Base-by-base conservation (phyloP, 2,888 invertebrate genomes). In the Metopia argyrocephala region DNA sequence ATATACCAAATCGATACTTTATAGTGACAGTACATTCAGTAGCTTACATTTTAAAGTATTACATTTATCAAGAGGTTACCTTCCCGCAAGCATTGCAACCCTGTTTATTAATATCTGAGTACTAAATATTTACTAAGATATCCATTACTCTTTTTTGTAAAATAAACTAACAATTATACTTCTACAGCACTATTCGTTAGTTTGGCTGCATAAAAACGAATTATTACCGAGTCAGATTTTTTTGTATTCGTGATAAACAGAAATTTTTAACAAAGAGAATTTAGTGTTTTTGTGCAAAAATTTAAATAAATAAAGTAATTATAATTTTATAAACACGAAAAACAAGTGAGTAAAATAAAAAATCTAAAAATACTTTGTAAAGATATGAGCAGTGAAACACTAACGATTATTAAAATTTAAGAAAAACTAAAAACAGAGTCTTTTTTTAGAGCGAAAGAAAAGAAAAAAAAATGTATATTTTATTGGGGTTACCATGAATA, bases 181-280 rank as follows among this genome's bases (percentile, higher is more conserved):
- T 46, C 5, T 5, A 45, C 74, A 69, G n/a, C 56, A 54, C 48
- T 62, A 50, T 31, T 68, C 69, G 64, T 66, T 50, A 25, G 28
- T 20, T 31, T 23, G 31, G 15, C 7, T 25, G 65, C 50, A 62
- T 76, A 64, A 52, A 57, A 50, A 73, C 73, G 76, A 76, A 56
- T 61, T 64, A 21, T 62, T 18, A 52, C 75, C 80, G 79, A 80
- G 74, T 65, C 45, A 45, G 23, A 54, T 48, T 78, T 78, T 73
- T 78, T 81, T 70, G 61, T 50, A 48, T 76, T 76, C 73, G 69
- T 73, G 76, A 81, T 81, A 81, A 81, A 81, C 76, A 81, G 65
- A 78, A 61, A 74, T 65, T 65, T 69, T 73, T 68, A 54, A 46
- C n/a, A 27, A 20, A 52, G 45, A 31, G 59, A 70, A 61, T 70